Percentiles rank a stretch among this genome's conserved stretches.
Conservation (phyloP, 2,113 vertebrate genomes). For the Elachura formosa region DNA sequence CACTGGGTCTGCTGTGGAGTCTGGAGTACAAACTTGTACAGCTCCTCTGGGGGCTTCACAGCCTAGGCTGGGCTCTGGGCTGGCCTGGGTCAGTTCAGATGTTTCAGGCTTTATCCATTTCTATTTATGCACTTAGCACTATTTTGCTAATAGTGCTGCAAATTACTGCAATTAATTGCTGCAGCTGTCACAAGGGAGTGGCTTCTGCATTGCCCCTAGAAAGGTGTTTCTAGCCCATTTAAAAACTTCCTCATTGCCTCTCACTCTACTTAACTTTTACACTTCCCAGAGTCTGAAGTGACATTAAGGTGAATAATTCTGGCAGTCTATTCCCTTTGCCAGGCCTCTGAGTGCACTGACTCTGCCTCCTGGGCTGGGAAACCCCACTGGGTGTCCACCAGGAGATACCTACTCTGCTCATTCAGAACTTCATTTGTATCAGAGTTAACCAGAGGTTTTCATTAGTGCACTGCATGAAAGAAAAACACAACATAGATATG, state of each 20-base stretch:
- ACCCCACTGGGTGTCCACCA: neutral
- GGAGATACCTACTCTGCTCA: neutral
- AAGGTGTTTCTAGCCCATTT: neutral
- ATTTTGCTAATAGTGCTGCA: no score
- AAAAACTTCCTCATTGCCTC: neutral
- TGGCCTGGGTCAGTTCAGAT: neutral
- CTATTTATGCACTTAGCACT: neutral
- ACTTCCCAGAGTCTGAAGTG: neutral
- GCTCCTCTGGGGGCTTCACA: neutral
- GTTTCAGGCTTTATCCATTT: neutral
- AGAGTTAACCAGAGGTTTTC: neutral
- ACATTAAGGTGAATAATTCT: neutral
- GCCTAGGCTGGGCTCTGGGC: neutral
- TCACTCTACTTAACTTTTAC: neutral
- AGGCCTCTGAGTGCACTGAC: neutral
- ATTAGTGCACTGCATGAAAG: neutral
- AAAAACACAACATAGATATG: neutral
- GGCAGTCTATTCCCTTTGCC: neutral
- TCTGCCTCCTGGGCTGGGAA: neutral
- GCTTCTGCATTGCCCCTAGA: neutral
- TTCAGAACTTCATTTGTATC: neutral
- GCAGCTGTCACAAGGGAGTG: neutral
- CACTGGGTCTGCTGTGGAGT: neutral
- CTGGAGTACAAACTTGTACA: accelerated
- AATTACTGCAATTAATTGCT: no score